Evolutionary conservation across 1,140 invertebrate genomes (phyloP).

Genomic region (Bombus soroeensis): DNA sequence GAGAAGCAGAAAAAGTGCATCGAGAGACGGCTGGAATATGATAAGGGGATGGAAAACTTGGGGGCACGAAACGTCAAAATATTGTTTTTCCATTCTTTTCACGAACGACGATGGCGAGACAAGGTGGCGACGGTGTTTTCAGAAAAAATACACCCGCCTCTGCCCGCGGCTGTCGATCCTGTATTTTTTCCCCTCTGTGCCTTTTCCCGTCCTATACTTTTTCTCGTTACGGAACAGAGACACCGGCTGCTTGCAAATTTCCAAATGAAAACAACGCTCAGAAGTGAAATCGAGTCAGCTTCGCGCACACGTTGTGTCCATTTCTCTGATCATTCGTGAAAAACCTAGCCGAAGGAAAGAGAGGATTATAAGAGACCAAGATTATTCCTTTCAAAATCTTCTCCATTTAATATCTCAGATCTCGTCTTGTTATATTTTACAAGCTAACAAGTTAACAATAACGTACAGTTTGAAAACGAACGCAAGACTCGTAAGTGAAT

Average conservation of each 20-base stretch:
- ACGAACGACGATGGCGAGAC: constrained; percentile 69
- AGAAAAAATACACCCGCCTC: constrained; percentile 79
- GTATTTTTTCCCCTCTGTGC: constrained; percentile 72
- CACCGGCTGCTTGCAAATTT: constrained; percentile 70
- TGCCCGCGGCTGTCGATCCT: constrained; percentile 63
- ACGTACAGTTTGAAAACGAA: no score
- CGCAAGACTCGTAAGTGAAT: no score
- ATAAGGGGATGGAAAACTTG: constrained; percentile 69
- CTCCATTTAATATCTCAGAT: no score
- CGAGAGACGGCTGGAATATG: constrained; percentile 30
- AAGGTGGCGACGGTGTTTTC: constrained; percentile 76
- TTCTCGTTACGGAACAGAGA: constrained; percentile 29
- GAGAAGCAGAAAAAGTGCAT: background rate
- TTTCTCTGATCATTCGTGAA: constrained; percentile 4
- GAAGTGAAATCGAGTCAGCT: constrained; percentile 50
- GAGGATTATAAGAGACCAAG: background rate
- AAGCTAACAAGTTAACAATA: no score
- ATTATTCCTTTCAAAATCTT: background rate
- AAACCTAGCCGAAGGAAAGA: background rate
- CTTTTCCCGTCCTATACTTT: constrained; percentile 38
- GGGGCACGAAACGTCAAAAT: constrained; percentile 77
- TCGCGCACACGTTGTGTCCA: background rate
- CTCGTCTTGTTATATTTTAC: no score
- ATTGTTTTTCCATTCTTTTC: constrained; percentile 82
- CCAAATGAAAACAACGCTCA: constrained; percentile 74